Percentiles rank a stretch among this genome's conserved stretches.
Evolutionary conservation across 2,888 invertebrate genomes (phyloP).

Genomic region (Sclerodermus sp.): DNA sequence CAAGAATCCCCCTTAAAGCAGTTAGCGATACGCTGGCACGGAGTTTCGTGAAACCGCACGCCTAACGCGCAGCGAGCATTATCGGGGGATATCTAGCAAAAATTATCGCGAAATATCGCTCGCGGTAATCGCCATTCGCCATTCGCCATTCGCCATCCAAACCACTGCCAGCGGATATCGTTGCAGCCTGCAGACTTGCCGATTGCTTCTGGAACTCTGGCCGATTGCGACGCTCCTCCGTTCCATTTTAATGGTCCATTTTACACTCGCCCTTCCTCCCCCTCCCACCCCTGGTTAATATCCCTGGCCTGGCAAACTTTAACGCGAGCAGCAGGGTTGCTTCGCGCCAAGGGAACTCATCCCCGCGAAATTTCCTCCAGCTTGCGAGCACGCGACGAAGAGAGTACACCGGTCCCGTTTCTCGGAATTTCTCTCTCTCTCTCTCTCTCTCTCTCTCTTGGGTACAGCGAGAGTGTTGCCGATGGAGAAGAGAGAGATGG

Average conservation of each 20-base stretch:
- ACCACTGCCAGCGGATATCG: constrained; percentile 24
- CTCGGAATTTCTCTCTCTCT: background rate
- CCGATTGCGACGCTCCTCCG: constrained; percentile 2
- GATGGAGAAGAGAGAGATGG: too few species aligned
- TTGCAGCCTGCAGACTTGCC: background rate
- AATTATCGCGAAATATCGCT: background rate
- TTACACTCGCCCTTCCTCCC: background rate
- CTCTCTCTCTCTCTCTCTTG: background rate
- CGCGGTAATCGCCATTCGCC: background rate
- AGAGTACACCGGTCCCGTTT: too few species aligned
- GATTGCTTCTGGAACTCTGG: constrained; percentile 3
- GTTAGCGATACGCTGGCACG: constrained; percentile 18
- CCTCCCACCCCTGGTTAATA: background rate
- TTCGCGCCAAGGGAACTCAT: too few species aligned
- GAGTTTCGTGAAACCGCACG: too few species aligned
- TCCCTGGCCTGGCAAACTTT: too few species aligned
- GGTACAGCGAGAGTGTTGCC: too few species aligned
- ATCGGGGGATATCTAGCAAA: constrained; percentile 15
- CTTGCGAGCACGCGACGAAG: too few species aligned
- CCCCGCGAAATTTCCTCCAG: too few species aligned
- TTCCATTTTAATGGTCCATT: background rate
- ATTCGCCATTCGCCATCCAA: constrained; percentile 16
- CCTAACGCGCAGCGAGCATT: constrained; percentile 28
- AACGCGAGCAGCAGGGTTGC: background rate
- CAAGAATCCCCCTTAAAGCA: constrained; percentile 14